Evolutionary conservation across 2,888 invertebrate genomes (phyloP).

Genomic region (Scaptodrosophila latifasciaeformis): DNA sequence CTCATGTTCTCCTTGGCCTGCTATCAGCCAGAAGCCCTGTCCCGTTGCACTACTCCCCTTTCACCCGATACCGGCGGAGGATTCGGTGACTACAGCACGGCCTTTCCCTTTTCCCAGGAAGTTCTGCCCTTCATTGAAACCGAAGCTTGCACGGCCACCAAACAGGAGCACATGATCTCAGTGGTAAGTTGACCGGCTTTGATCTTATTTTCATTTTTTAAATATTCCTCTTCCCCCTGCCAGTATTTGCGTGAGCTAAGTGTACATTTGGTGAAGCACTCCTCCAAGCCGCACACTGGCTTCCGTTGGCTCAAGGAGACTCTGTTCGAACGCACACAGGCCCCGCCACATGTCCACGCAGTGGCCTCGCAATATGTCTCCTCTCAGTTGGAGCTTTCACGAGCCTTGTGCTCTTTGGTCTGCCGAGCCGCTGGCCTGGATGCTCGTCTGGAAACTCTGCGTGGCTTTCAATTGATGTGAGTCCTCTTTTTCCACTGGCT

Average conservation of each 20-base stretch:
- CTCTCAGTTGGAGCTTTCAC: slow-evolving; percentile 87
- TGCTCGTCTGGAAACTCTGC: slow-evolving; percentile 81
- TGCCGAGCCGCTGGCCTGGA: slow-evolving; percentile 82
- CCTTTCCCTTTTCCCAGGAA: slow-evolving; percentile 76
- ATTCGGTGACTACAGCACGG: slow-evolving; percentile 75
- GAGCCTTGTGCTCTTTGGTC: slow-evolving; percentile 84
- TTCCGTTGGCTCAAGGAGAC: slow-evolving; percentile 75
- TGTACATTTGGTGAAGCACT: slow-evolving; percentile 86
- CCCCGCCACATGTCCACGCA: slow-evolving; percentile 85
- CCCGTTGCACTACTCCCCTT: slow-evolving; percentile 88
- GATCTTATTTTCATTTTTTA: neutral
- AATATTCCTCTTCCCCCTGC: slow-evolving; percentile 17
- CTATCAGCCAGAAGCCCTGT: slow-evolving; percentile 90
- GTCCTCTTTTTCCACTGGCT: slow-evolving; percentile 34
- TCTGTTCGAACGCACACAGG: slow-evolving; percentile 76
- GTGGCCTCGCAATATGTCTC: slow-evolving; percentile 88
- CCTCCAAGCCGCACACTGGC: slow-evolving; percentile 75
- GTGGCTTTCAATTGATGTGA: slow-evolving; percentile 88
- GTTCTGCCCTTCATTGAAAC: slow-evolving; percentile 86
- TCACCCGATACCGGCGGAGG: slow-evolving; percentile 81
- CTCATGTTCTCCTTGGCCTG: slow-evolving; percentile 87
- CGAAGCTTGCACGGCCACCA: slow-evolving; percentile 90
- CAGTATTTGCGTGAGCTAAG: slow-evolving; percentile 90
- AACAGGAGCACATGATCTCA: slow-evolving; percentile 91
- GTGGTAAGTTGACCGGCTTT: slow-evolving; percentile 78